A percentile compares a stretch with the other conserved stretches of the same genome.
phyloP scores from a whole-genome alignment of 2,888 invertebrate genomes.

The Ptilodon capucinus region DNA sequence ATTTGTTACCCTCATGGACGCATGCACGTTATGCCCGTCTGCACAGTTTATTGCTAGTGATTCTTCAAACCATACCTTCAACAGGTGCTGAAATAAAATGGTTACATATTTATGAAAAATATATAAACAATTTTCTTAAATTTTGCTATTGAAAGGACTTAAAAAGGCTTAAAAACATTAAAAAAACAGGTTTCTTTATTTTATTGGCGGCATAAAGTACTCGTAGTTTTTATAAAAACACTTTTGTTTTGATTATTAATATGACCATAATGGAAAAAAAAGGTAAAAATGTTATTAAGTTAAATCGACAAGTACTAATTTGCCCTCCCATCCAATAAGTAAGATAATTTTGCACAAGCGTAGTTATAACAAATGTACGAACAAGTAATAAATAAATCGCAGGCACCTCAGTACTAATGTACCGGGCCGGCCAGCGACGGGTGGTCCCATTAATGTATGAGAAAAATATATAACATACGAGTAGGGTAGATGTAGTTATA shows the following conservation, averaged over 20 bases:
- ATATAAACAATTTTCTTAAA: no score
- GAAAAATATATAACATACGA: constrained; percentile 35
- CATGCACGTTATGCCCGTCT: constrained; percentile 20
- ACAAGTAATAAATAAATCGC: constrained; percentile 2
- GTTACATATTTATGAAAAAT: no score
- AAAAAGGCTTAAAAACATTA: no score
- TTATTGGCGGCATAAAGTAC: no score
- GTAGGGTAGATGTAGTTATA: constrained; percentile 4
- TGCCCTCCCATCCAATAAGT: not conserved
- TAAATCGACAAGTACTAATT: not conserved
- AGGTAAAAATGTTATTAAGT: no score
- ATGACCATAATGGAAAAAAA: no score
- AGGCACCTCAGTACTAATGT: constrained; percentile 18
- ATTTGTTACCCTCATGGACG: constrained; percentile 45
- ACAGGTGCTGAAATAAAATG: not conserved
- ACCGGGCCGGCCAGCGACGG: constrained; percentile 28
- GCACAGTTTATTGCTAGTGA: constrained; percentile 27
- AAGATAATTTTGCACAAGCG: constrained; percentile 1
- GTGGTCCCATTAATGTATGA: constrained; percentile 36
- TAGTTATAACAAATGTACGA: not conserved
- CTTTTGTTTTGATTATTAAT: no score
- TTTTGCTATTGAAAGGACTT: no score
- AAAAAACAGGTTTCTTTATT: no score
- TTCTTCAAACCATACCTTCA: constrained; percentile 22
- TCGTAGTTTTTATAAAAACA: no score